Percentiles rank a stretch among this genome's conserved stretches.
Evolutionary conservation across 2,888 invertebrate genomes (phyloP).

Genomic region (Eudasyphora cyanicolor): DNA sequence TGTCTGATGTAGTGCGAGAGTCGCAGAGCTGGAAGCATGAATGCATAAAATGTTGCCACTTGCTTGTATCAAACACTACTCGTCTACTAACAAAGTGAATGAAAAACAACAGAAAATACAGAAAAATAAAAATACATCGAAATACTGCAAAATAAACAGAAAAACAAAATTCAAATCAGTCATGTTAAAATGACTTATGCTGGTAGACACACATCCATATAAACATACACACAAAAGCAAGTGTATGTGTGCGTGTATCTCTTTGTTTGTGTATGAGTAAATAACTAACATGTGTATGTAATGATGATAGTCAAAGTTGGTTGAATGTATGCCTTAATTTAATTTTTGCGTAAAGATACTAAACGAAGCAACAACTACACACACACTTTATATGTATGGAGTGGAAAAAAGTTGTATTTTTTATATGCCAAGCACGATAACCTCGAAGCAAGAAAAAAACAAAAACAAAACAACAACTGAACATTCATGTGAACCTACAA

Average conservation of each 20-base stretch:
- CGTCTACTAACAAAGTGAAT: no score
- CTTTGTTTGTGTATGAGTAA: not conserved
- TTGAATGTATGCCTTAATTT: conserved; percentile 71
- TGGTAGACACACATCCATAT: not conserved
- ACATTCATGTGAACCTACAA: conserved; percentile 4
- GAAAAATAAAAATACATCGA: not conserved
- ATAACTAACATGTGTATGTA: conserved; percentile 18
- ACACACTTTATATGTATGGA: conserved; percentile 34
- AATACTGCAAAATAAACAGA: conserved; percentile 34
- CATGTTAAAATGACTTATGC: conserved; percentile 43
- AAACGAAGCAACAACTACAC: conserved; percentile 58
- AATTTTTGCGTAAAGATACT: conserved; percentile 74
- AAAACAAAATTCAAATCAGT: conserved; percentile 45
- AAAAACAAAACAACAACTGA: not conserved
- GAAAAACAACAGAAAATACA: not conserved
- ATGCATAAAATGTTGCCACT: conserved; percentile 14
- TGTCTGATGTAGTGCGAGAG: not conserved
- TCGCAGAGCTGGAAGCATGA: conserved; percentile 16
- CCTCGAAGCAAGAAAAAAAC: conserved; percentile 43
- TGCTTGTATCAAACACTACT: no score
- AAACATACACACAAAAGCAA: conserved; percentile 51
- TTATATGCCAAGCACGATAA: conserved; percentile 59
- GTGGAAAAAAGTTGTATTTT: conserved; percentile 47
- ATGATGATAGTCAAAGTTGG: conserved; percentile 32
- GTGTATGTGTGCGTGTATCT: conserved; percentile 22